Percentiles rank a stretch among this genome's conserved stretches.
Conservation (phyloP, 2,113 vertebrate genomes). For the Peromyscus californicus region DNA sequence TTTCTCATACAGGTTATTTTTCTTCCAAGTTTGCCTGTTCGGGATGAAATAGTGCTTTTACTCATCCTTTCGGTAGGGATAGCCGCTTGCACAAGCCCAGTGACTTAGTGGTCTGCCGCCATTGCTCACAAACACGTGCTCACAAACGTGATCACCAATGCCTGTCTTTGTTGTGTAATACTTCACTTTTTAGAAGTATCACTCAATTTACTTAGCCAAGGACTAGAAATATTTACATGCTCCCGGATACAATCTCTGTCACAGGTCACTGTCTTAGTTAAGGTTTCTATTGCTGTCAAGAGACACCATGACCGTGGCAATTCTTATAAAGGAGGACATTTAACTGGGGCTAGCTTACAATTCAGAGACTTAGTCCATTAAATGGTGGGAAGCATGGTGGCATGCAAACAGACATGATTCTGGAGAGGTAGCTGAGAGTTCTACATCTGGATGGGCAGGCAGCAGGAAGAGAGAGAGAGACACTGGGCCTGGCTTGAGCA, state of each 20-base stretch:
- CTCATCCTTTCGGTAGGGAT: background rate
- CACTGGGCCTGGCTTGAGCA: background rate
- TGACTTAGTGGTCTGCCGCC: background rate
- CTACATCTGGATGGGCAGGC: background rate
- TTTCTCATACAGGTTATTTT: background rate
- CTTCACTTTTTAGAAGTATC: rapidly evolving
- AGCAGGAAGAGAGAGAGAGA: background rate
- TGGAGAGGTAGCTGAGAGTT: background rate
- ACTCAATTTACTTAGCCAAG: rapidly evolving
- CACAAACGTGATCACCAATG: rapidly evolving
- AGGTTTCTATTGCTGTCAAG: background rate
- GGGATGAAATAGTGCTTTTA: background rate
- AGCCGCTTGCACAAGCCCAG: background rate
- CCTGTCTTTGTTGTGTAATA: rapidly evolving
- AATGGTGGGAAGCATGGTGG: background rate
- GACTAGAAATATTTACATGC: background rate
- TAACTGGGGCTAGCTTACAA: background rate
- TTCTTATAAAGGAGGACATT: background rate
- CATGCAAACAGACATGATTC: background rate
- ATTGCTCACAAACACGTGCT: background rate
- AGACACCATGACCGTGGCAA: background rate
- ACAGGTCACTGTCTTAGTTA: background rate
- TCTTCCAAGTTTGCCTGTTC: background rate
- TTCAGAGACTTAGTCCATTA: background rate
- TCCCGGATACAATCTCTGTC: background rate